phyloP scores from a whole-genome alignment of 2,888 invertebrate genomes.

The Zaprionus lineosus region DNA sequence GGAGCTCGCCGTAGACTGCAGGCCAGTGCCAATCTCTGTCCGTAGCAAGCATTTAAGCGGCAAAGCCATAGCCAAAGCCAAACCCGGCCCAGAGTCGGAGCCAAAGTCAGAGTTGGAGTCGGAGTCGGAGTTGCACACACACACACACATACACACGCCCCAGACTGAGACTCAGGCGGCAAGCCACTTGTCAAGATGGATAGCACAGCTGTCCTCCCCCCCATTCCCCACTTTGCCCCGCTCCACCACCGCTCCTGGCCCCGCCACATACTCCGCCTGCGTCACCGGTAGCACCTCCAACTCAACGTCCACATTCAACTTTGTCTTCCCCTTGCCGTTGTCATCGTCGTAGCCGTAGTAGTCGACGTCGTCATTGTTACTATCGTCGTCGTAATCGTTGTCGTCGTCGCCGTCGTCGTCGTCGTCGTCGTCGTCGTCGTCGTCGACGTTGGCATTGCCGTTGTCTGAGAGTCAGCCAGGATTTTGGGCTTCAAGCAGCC shows the following conservation, averaged over 20 bases:
- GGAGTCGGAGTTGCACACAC: neutral
- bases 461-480: slow-evolving; percentile 59
- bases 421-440: slow-evolving; percentile 22
- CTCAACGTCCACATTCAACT: too few species aligned
- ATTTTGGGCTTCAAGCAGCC: slow-evolving; percentile 76
- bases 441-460: slow-evolving; percentile 21
- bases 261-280: too few species aligned
- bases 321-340: slow-evolving; percentile 22
- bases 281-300: too few species aligned
- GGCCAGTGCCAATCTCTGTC: slow-evolving; percentile 25
- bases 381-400: slow-evolving; percentile 33
- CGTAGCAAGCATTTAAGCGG: slow-evolving; percentile 37
- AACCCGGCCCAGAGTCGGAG: slow-evolving; percentile 9
- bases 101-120: slow-evolving; percentile 1
- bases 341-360: slow-evolving; percentile 16
- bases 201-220: slow-evolving; percentile 58
- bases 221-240: slow-evolving; percentile 3
- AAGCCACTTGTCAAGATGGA: slow-evolving; percentile 76
- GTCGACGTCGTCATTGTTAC: slow-evolving; percentile 20
- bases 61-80: slow-evolving; percentile 36
- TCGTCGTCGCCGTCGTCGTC: slow-evolving; percentile 18
- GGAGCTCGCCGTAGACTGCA: neutral
- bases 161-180: slow-evolving; percentile 32
- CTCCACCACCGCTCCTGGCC: neutral
- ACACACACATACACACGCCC: slow-evolving; percentile 10